Percentiles rank a stretch among this genome's conserved stretches.
These are phyloP conservation scores for Malurus melanocephalus DNA, from an alignment of 2,113 vertebrate genomes.

Conservation along the genomic window DNA sequence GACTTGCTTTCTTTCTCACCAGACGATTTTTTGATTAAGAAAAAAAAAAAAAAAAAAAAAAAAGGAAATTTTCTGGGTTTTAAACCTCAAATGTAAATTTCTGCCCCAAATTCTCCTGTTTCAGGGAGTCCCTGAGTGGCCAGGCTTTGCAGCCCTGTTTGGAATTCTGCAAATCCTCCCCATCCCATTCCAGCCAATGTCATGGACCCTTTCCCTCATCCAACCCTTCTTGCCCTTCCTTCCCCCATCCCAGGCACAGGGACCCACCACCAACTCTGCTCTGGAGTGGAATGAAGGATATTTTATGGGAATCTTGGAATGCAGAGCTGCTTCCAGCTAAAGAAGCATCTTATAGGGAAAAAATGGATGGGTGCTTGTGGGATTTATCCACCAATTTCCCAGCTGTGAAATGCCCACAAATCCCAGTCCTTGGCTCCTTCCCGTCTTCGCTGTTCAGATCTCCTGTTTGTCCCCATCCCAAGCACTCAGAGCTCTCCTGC, in stretches of 20 bases:
- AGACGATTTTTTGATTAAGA: background rate
- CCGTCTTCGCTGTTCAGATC: background rate
- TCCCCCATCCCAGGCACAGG: background rate
- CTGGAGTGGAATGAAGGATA: background rate
- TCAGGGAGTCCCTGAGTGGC: background rate
- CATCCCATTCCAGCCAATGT: background rate
- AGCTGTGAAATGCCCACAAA: background rate
- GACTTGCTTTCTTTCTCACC: background rate
- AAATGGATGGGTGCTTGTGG: background rate
- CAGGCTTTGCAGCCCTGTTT: background rate
- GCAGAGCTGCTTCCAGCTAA: background rate
- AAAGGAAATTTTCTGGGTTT: rapidly evolving
- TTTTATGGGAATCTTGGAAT: background rate
- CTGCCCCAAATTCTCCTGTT: rapidly evolving
- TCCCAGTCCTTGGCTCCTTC: background rate
- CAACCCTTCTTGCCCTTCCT: background rate
- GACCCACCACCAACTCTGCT: background rate
- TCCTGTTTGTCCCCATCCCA: background rate
- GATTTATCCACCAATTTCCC: background rate
- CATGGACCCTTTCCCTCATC: background rate
- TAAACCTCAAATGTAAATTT: background rate
- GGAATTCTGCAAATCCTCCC: background rate
- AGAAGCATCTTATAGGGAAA: no score
- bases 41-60: background rate
- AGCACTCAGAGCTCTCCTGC: background rate